Percentiles rank a stretch among this genome's conserved stretches.
phyloP scores from a whole-genome alignment of 2,113 vertebrate species.

The Coregonus clupeaformis region DNA sequence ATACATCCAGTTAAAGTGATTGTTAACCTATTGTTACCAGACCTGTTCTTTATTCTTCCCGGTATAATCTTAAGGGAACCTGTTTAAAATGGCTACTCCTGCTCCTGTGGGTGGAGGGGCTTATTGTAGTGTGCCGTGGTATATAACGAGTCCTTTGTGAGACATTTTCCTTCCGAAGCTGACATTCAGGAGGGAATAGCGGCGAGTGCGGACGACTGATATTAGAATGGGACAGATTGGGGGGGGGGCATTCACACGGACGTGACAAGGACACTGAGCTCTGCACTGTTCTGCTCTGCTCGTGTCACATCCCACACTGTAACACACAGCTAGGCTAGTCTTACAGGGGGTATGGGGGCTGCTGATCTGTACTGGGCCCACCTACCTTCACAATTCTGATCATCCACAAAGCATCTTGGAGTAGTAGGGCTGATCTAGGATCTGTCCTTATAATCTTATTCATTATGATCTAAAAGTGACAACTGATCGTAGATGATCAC shows the following conservation, averaged over 20 bases:
- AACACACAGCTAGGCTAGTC: no score
- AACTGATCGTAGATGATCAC: no score
- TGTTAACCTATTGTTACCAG: conserved; percentile 71
- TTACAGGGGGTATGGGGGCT: no score
- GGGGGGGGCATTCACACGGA: background rate
- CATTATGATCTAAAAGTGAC: no score
- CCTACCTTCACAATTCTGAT: no score
- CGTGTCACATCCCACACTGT: no score
- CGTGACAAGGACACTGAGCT: conserved; percentile 2
- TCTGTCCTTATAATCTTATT: no score
- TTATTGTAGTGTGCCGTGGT: conserved; percentile 60
- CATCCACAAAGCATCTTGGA: no score
- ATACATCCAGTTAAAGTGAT: conserved; percentile 61
- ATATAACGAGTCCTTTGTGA: conserved; percentile 70
- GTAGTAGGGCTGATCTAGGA: no score
- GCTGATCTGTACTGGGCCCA: no score
- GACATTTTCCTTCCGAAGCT: conserved; percentile 68
- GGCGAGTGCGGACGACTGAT: conserved; percentile 23
- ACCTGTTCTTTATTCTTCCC: conserved; percentile 48
- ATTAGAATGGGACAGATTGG: background rate
- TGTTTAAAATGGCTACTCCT: conserved; percentile 47
- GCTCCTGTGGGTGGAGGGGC: conserved; percentile 65
- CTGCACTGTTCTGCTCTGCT: no score
- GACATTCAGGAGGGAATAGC: conserved; percentile 73
- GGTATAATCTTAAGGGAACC: conserved; percentile 30